A percentile compares a stretch with the other conserved stretches of the same genome.
These are phyloP conservation scores for Cassiopea xamachana DNA, from an alignment of 30 jellyfish, hydroid and myxozoan genomes.

Conservation along the genomic window DNA sequence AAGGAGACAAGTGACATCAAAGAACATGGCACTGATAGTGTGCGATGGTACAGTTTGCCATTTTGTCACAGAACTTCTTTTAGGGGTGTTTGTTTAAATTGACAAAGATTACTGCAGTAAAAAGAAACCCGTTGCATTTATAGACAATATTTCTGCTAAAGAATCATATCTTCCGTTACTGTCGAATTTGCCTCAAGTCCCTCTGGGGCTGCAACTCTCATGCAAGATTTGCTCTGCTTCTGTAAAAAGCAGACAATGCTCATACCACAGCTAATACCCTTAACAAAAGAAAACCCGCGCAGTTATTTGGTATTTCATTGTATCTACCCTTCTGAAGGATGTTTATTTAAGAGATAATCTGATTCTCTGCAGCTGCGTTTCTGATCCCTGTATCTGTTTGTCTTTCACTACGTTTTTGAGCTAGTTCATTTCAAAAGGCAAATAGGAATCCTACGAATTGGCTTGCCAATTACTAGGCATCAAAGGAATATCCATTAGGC, in stretches of 20 bases:
- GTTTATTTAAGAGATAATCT: not conserved
- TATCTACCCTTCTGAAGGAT: not conserved
- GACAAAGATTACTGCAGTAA: too few relatives aligned
- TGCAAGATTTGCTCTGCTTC: not conserved
- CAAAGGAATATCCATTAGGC: not conserved
- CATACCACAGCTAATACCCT: not conserved
- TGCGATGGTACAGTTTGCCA: too few relatives aligned
- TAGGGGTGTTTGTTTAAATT: too few relatives aligned
- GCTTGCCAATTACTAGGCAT: slow-evolving; percentile 1
- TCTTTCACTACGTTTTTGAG: slow-evolving; percentile 14
- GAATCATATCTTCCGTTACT: too few relatives aligned
- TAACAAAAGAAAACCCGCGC: not conserved
- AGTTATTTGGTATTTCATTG: not conserved
- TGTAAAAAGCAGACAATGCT: not conserved
- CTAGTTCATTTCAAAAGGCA: slow-evolving; percentile 21
- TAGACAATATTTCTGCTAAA: too few relatives aligned
- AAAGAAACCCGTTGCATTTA: too few relatives aligned
- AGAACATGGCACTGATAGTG: too few relatives aligned
- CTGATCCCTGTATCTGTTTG: slow-evolving; percentile 1
- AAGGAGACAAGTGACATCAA: too few relatives aligned
- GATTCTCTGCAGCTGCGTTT: not conserved
- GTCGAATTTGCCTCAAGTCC: too few relatives aligned
- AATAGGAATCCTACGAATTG: not conserved
- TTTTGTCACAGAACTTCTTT: too few relatives aligned
- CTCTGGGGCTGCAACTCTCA: not conserved